Base-by-base conservation (phyloP, 1,140 invertebrate genomes). In the Phocides pigmalion region DNA sequence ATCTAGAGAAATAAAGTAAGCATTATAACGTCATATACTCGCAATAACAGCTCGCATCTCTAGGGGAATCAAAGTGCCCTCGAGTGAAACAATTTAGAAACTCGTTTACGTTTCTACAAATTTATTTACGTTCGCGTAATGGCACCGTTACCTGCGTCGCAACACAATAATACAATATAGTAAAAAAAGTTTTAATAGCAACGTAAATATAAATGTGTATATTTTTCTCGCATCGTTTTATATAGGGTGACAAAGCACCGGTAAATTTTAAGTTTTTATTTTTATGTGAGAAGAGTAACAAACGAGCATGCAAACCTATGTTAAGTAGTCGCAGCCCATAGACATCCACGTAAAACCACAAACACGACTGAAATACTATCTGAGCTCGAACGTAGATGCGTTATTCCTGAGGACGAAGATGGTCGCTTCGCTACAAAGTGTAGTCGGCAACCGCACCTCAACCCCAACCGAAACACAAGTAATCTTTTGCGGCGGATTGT, bases 1-100 rank as follows among this genome's bases (percentile, higher is more conserved):
- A 22, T 17, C 12, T 50, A 42, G n/a, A n/a, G n/a, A 61, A 65
- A 47, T 42, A 42, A 17, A 42, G 17, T n/a, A 42, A 9, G 41
- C 16, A 42, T 42, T 17, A 16, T 9, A 39, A 12, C 35, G 11
- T 14, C 9, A 14, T 39, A 39, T 39, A 39, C 12, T 28, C 46
- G 22, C 22, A 49, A 59, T 17, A 59, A 46, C 42, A 46, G 41
- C 8, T 25, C 14, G 9, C 20, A 46, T 59, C 54, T 59, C 54
- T 9, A n/a, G 54, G 54, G 54, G 54, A 59, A 59, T 59, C 54
- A 59, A 46, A 59, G 15, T 59, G 42, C 54, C 54, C 54, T 47
- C 54, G 25, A 59, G 54, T 59, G 25, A 59, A 59, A 59, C 54
- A 59, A 59, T 59, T 59, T 59, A 15, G 41, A 59, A 59, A 47